Conservation (phyloP, 2,888 invertebrate genomes). For the Acronicta aceris region DNA sequence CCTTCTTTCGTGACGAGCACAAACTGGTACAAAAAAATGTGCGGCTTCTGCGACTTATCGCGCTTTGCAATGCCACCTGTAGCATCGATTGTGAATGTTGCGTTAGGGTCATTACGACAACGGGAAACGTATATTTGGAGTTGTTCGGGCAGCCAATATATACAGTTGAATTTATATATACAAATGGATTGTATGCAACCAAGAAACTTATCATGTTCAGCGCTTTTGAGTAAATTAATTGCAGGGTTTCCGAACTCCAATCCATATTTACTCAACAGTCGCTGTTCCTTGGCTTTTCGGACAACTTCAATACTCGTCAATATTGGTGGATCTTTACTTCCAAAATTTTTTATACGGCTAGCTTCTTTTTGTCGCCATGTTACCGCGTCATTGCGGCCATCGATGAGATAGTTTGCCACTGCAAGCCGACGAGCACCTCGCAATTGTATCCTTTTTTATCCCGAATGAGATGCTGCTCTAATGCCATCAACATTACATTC, state of each 20-base stretch:
- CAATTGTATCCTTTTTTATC: not conserved
- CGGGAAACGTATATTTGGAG: slow-evolving; percentile 1
- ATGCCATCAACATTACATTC: not conserved
- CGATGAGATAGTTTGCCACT: slow-evolving; percentile 7
- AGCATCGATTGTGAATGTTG: slow-evolving; percentile 5
- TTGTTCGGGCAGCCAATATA: slow-evolving; percentile 4
- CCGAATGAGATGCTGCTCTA: slow-evolving; percentile 4
- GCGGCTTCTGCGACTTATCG: not conserved
- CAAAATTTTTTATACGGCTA: slow-evolving; percentile 1
- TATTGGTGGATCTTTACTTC: slow-evolving; percentile 3
- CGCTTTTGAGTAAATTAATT: not conserved
- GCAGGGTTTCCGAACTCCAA: slow-evolving; percentile 1
- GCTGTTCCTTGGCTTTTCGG: slow-evolving; percentile 12
- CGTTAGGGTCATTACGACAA: slow-evolving; percentile 1
- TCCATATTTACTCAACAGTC: slow-evolving; percentile 5
- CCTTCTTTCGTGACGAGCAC: not conserved
- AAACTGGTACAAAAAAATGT: slow-evolving; percentile 8
- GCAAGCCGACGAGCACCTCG: not conserved
- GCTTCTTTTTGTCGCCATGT: slow-evolving; percentile 11
- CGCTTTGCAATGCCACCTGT: slow-evolving; percentile 1
- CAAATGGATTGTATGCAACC: slow-evolving; percentile 10
- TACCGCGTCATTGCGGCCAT: slow-evolving; percentile 6
- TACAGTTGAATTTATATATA: slow-evolving; percentile 2
- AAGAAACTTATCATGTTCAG: not conserved
- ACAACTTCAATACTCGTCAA: slow-evolving; percentile 1